Evolutionary conservation across 2,888 invertebrate species (phyloP).

Genomic region (Celastrina argiolus): DNA sequence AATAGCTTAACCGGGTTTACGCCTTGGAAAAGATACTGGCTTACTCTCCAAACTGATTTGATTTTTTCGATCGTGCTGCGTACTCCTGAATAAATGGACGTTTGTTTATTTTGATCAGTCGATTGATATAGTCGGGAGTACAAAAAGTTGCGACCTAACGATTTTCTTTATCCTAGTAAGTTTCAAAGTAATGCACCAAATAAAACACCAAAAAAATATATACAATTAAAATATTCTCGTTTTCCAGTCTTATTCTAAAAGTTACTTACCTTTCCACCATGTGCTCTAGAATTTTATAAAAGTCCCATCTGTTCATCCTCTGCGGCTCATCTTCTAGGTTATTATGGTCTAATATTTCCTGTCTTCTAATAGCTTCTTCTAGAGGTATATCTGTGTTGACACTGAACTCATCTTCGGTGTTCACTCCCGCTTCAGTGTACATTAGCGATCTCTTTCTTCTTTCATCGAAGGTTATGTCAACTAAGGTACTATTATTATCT

Average conservation of each 20-base stretch:
- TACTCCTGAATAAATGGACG: too few relatives aligned
- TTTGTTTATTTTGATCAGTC: too few relatives aligned
- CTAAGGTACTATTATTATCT: constrained; percentile 54
- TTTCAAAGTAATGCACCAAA: too few relatives aligned
- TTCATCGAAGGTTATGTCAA: constrained; percentile 63
- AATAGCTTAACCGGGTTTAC: background rate
- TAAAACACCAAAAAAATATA: too few relatives aligned
- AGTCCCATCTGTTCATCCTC: constrained; percentile 79
- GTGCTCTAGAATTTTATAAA: constrained; percentile 80
- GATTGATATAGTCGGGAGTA: too few relatives aligned
- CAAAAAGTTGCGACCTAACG: too few relatives aligned
- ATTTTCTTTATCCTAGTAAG: too few relatives aligned
- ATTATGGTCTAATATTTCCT: constrained; percentile 66
- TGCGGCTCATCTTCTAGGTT: constrained; percentile 53
- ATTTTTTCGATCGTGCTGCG: too few relatives aligned
- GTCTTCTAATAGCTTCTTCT: constrained; percentile 67
- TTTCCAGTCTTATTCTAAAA: background rate
- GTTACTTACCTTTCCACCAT: constrained; percentile 74
- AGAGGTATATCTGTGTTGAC: constrained; percentile 51
- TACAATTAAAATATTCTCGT: too few relatives aligned
- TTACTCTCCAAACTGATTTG: too few relatives aligned
- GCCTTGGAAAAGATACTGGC: too few relatives aligned
- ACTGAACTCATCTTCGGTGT: constrained; percentile 38
- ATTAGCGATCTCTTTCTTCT: constrained; percentile 53
- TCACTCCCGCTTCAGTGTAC: constrained; percentile 59